A percentile compares a stretch with the other conserved stretches of the same genome.
Evolutionary conservation across 2,797 vertebrate species (phyloP).

Genomic region (Halcyon leucocephala): DNA sequence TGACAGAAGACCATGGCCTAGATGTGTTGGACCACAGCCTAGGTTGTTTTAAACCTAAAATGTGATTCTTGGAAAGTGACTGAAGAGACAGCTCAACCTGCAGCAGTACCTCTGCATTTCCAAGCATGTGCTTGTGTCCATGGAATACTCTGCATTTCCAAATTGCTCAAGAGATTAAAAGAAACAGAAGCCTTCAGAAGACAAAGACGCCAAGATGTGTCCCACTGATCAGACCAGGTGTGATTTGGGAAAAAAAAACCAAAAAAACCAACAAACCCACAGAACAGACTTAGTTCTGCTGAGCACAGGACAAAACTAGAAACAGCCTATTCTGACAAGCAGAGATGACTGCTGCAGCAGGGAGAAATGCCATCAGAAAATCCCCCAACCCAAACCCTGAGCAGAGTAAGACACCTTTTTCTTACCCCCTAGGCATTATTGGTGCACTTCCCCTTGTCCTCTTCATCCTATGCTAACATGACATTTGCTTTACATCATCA

Average conservation of each 20-base stretch:
- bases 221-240: neutral
- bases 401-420: neutral
- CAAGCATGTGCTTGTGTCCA: neutral
- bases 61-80: neutral
- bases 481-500: conserved; percentile 28
- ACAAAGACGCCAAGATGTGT: conserved; percentile 2
- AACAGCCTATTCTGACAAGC: neutral
- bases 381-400: neutral
- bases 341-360: neutral
- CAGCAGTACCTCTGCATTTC: neutral
- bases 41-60: neutral
- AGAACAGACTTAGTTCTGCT: neutral
- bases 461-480: neutral
- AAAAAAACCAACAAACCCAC: neutral
- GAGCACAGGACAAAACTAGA: neutral
- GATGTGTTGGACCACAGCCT: neutral
- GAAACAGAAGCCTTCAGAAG: neutral
- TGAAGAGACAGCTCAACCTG: neutral
- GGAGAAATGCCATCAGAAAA: neutral
- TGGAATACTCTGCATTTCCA: neutral
- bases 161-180: conserved; percentile 14
- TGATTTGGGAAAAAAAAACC: neutral
- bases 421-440: neutral
- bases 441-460: conserved; percentile 6
- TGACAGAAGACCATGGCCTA: neutral